These are phyloP conservation scores for Montipora capricornis DNA, from an alignment of 64 coral and sea anemone species.

Conservation along the genomic window DNA sequence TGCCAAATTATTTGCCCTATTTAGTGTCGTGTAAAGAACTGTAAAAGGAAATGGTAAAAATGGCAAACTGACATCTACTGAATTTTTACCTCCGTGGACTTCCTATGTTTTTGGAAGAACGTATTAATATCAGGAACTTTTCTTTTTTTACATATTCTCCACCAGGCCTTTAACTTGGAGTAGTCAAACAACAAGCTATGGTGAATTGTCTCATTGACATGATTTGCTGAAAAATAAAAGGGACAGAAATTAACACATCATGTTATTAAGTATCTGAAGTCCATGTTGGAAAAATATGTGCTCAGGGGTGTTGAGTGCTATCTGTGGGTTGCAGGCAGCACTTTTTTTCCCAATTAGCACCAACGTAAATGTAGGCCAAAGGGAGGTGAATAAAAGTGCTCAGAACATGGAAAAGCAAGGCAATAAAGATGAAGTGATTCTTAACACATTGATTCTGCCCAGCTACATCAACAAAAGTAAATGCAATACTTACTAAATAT, in stretches of 20 bases:
- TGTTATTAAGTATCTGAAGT: not conserved
- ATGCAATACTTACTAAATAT: constrained; percentile 70
- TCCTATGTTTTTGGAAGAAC: not conserved
- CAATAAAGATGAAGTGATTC: no score
- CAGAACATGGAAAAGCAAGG: no score
- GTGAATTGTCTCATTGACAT: constrained; percentile 22
- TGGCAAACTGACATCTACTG: not conserved
- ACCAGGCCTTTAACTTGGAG: not conserved
- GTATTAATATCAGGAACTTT: not conserved
- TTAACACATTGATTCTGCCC: no score
- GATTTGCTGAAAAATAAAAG: constrained; percentile 23
- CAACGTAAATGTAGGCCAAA: no score
- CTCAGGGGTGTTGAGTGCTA: no score
- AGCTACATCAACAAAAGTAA: not conserved
- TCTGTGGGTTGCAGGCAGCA: no score
- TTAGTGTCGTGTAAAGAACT: not conserved
- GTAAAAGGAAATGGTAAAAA: not conserved
- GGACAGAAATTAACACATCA: not conserved
- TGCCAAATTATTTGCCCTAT: no score
- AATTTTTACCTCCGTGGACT: constrained; percentile 6
- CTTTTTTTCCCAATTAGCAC: no score
- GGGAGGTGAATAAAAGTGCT: no score
- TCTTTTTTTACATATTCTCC: not conserved
- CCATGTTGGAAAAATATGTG: no score
- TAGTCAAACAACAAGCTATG: constrained; percentile 59